Base-by-base conservation (phyloP, 2,797 vertebrate species). In the Coreius guichenoti region DNA sequence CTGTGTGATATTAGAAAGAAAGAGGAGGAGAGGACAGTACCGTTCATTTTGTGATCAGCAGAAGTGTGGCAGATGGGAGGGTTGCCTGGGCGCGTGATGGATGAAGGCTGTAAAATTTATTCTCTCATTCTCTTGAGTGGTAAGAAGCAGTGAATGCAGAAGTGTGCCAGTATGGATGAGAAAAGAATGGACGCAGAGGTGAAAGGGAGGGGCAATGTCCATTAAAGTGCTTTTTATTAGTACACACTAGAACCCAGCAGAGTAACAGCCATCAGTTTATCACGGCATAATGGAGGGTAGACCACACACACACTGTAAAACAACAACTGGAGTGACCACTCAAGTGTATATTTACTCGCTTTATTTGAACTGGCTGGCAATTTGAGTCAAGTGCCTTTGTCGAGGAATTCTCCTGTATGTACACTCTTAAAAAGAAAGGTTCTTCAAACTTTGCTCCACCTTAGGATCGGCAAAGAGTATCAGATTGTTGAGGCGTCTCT, bases 141-240 rank as follows among this genome's bases (percentile, higher is more conserved):
- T 90, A 90, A 92, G 80, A 77, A 36, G n/a, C 83, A 56, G 58
- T 80, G 84, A 86, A 89, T 90, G 90, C 77, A 87, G 87, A 77
- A 90, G 90, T 93, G 93, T 93, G 94, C 82, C 90, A 14, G 63
- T 72, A 43, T 91, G 90, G 93, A 94, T 93, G 90, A 91, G 74
- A n/a, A 67, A 33, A 65, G 73, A 39, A 51, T 47, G 61, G 29
- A 47, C 13, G 12, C 67, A 51, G 72, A 80, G 74, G 80, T 39
- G 58, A 54, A 73, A 92, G 91, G 93, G 92, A 86, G 93, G 93
- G 83, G 90, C 92, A 92, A 94, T 94, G 93, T 91, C 91, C 86
- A 89, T 92, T 91, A 92, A 92, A 90, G 87, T 83, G 88, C 87
- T 87, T 91, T 92, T 91, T 82, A 91, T 90, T 84, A 65, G 43